Base-by-base conservation (phyloP, 2,113 vertebrate species). In the Meleagris gallopavo region DNA sequence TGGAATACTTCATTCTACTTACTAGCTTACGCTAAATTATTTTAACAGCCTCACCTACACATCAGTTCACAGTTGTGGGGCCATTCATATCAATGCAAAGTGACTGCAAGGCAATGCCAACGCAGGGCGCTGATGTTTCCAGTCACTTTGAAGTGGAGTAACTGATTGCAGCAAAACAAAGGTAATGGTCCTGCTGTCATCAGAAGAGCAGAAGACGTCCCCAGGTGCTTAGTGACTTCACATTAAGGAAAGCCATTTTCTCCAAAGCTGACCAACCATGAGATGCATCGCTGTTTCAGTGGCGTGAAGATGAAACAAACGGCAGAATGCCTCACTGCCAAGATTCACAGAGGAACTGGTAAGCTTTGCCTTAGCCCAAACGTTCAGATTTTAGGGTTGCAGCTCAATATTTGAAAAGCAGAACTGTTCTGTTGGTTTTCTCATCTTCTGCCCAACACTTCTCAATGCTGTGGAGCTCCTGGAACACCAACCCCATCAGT, bases 1-100 rank as follows among this genome's bases (percentile, higher is more conserved):
- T 84, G 70, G 67, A 83, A 73, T 64, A 66, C 14, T 67, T 89
- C 36, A 10, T 87, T 74, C 58, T 85, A 71, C 84, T 86, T 41
- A 52, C 64, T 62, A 48, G 50, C 38, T 90, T 43, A 62, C 54
- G 54, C 75, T 58, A 84, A 76, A 40, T 46, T 11, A 66, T 54
- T 40, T 38, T 66, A 71, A 70, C 58, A 83, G 36, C 72, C 27
- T 89, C 60, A 40, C n/a, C 62, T 86, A 3, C 0, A 5, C 55
- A 5, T 36, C 61, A 38, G 83, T 40, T 55, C 61, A 32, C 66
- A 30, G 9, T 70, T 5, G 21, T 32, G n/a, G 79, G 70, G 73
- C 30, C 1, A 2, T 65, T 84, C 38, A 27, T 34, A 32, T 20
- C 52, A 25, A 32, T 3, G 29, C 34, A 45, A 88, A 91, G 72